Conservation (phyloP, 2,888 invertebrate genomes). For the Teleiodes luculella region DNA sequence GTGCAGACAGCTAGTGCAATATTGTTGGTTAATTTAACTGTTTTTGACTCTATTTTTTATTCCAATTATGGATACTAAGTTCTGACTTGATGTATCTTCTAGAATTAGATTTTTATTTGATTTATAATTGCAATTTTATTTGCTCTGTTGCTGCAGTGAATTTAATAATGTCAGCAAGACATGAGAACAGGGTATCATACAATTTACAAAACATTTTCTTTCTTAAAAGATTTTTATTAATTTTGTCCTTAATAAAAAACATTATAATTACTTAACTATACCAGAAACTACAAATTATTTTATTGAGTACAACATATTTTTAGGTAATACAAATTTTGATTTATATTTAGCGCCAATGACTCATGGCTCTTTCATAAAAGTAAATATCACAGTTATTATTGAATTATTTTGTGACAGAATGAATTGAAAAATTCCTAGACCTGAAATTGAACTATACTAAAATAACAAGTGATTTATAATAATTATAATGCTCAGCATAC, state of each 20-base stretch:
- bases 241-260: conserved; percentile 36
- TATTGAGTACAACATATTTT: conserved; percentile 36
- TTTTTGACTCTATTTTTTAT: too few species aligned
- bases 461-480: conserved; percentile 47
- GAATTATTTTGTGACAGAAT: conserved; percentile 72
- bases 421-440: conserved; percentile 44
- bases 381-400: conserved; percentile 78
- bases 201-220: conserved; percentile 21
- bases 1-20: too few species aligned
- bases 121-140: neutral
- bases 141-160: neutral
- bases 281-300: conserved; percentile 30
- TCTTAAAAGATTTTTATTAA: conserved; percentile 26
- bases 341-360: conserved; percentile 64
- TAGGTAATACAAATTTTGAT: conserved; percentile 45
- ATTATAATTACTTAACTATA: conserved; percentile 37
- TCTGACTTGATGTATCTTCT: too few species aligned
- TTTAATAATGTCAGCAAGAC: too few species aligned
- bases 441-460: conserved; percentile 28
- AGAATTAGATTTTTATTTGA: too few species aligned
- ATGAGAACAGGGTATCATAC: neutral
- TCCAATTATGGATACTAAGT: too few species aligned
- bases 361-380: conserved; percentile 66
- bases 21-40: too few species aligned
- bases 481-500: conserved; percentile 29